Evolutionary conservation across 2,888 invertebrate species (phyloP).

Genomic region (Ceratothoa steindachneri): DNA sequence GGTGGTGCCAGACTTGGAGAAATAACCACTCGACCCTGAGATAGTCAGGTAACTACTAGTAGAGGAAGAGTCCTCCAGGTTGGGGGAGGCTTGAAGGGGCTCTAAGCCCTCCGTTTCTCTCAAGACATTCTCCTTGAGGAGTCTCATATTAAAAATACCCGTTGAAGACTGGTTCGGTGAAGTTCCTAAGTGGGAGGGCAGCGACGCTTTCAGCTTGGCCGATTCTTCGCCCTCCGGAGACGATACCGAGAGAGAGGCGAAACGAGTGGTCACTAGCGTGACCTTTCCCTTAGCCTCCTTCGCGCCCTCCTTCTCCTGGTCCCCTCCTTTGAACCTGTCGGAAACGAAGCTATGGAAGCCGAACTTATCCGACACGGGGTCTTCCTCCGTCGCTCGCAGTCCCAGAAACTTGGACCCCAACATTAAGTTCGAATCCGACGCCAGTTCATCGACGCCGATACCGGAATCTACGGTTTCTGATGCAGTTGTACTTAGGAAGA

Average conservation of each 20-base stretch:
- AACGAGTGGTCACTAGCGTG: conserved; percentile 43
- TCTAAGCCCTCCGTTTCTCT: conserved; percentile 41
- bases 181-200: not conserved
- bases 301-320: not conserved
- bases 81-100: conserved; percentile 40
- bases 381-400: conserved; percentile 18
- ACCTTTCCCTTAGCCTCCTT: conserved; percentile 20
- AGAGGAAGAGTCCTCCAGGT: conserved; percentile 44
- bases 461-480: conserved; percentile 47
- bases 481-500: conserved; percentile 33
- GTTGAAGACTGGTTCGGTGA: conserved; percentile 16
- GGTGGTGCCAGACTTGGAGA: conserved; percentile 42
- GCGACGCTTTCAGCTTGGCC: not conserved
- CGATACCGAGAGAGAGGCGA: conserved; percentile 40
- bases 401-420: conserved; percentile 31
- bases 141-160: conserved; percentile 43
- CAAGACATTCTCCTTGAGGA: conserved; percentile 41
- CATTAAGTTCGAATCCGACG: conserved; percentile 42
- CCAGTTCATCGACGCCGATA: conserved; percentile 44
- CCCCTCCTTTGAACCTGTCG: not conserved
- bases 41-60: conserved; percentile 42
- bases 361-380: not conserved
- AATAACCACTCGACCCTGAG: conserved; percentile 46
- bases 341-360: not conserved
- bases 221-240: conserved; percentile 13